Conservation (phyloP, 2,113 vertebrate species). For the Campylomormyrus tamandua region DNA sequence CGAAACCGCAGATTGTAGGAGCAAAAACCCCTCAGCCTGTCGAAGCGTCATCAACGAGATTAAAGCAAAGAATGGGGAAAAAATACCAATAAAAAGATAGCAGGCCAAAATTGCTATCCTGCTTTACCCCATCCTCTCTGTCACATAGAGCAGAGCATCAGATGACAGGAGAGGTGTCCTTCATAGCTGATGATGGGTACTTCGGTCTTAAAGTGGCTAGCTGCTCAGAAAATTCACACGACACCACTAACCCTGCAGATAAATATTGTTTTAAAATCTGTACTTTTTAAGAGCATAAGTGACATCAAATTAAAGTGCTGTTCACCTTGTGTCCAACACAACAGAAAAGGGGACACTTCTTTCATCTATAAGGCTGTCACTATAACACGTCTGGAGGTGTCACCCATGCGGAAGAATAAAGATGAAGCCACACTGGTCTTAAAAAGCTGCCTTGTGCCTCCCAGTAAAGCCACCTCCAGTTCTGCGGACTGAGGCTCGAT, state of each 20-base stretch:
- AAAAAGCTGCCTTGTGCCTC: not conserved
- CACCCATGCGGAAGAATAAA: not conserved
- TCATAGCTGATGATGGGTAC: slow-evolving; percentile 25
- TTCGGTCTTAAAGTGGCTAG: not conserved
- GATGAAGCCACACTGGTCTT: not conserved
- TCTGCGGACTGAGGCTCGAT: not conserved
- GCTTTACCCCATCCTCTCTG: slow-evolving; percentile 31
- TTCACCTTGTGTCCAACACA: not conserved
- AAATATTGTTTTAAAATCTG: not conserved
- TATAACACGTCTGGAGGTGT: not conserved
- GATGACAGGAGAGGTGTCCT: slow-evolving; percentile 72
- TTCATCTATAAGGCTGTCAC: not conserved
- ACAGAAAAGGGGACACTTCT: not conserved
- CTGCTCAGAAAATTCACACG: not conserved
- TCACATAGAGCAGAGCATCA: slow-evolving; percentile 73
- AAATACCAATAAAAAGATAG: slow-evolving; percentile 71
- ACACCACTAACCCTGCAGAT: not conserved
- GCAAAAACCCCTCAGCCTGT: slow-evolving; percentile 93
- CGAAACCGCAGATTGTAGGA: slow-evolving; percentile 97
- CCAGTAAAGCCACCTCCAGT: not conserved
- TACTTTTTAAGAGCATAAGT: not conserved
- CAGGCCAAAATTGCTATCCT: slow-evolving; percentile 47
- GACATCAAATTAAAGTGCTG: not conserved
- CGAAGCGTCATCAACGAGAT: slow-evolving; percentile 99
- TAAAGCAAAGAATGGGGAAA: slow-evolving; percentile 80